Evolutionary conservation across 2,113 vertebrate species (phyloP).

Genomic region (Microtus richardsoni): DNA sequence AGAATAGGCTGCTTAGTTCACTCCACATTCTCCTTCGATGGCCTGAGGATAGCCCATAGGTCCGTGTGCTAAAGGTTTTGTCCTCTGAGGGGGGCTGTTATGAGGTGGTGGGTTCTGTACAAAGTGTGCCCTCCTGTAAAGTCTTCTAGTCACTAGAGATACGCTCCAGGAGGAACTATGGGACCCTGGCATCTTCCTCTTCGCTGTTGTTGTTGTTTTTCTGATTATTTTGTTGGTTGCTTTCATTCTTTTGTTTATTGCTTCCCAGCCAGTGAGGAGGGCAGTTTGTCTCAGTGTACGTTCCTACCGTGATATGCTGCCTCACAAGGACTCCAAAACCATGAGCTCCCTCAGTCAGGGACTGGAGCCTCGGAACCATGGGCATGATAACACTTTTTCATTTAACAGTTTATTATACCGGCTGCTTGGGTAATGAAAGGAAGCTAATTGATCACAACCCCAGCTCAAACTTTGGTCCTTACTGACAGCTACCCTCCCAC

Average conservation of each 20-base stretch:
- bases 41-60: background rate
- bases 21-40: background rate
- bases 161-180: background rate
- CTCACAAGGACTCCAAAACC: background rate
- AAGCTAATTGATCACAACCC: background rate
- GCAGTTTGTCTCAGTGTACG: background rate
- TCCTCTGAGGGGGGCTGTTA: background rate
- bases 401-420: background rate
- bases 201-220: background rate
- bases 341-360: background rate
- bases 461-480: background rate
- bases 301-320: background rate
- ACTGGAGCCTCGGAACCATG: background rate
- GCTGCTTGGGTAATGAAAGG: background rate
- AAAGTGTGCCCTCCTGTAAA: background rate
- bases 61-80: background rate
- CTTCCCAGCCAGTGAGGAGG: background rate
- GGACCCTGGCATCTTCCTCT: background rate
- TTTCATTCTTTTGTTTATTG: background rate
- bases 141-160: background rate
- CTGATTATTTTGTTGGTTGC: background rate
- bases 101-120: background rate
- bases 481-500: background rate
- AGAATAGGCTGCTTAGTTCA: background rate
- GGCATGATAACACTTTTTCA: background rate